These are phyloP conservation scores for Shinisaurus crocodilurus DNA, from an alignment of 2,113 vertebrate genomes.

Conservation along the genomic window DNA sequence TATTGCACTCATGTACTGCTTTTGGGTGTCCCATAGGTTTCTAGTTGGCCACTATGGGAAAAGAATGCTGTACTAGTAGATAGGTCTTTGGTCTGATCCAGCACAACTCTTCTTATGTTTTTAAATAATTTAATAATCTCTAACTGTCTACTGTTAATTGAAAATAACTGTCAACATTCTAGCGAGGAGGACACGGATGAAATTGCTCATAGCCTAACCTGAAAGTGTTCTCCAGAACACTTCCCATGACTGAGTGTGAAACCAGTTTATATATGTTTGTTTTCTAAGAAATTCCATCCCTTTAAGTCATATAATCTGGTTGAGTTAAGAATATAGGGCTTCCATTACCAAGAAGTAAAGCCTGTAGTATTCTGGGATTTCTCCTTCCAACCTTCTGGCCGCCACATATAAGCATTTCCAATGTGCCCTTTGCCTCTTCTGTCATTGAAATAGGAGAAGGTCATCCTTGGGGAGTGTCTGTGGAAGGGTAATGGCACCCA, in stretches of 20 bases:
- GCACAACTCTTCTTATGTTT: too few species aligned
- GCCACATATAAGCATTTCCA: neutral
- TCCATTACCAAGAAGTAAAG: neutral
- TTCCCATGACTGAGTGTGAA: neutral
- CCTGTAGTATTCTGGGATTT: neutral
- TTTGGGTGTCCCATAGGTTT: too few species aligned
- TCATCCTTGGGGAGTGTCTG: neutral
- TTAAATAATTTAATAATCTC: neutral
- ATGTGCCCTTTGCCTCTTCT: neutral
- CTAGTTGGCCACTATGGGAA: too few species aligned
- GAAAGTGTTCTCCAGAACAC: too few species aligned
- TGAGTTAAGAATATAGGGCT: neutral
- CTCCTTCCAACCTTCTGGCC: neutral
- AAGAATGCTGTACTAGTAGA: too few species aligned
- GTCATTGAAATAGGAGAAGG: neutral
- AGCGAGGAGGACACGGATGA: neutral
- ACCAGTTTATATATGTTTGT: neutral
- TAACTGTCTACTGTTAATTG: neutral
- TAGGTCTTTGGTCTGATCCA: too few species aligned
- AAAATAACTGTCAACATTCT: neutral
- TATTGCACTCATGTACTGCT: too few species aligned
- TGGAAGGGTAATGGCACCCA: neutral
- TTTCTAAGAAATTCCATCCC: neutral
- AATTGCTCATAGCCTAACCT: neutral
- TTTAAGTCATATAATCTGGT: too few species aligned